Evolutionary conservation across 2,888 invertebrate genomes (phyloP), one percentile per base, ranked within the genome.

Genomic region (Chouioia cunea): DNA sequence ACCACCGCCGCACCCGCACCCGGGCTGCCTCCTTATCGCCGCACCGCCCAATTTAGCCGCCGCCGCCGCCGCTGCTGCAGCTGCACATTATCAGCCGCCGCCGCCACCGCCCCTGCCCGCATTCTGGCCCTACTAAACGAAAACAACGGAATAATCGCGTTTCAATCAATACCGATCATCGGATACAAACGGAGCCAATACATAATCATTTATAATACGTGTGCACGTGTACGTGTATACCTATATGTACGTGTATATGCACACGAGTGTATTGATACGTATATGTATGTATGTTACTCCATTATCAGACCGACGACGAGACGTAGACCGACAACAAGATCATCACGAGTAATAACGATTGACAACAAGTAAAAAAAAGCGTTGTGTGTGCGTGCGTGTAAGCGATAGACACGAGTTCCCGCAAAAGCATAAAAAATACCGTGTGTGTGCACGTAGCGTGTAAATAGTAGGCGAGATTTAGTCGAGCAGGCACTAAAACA

Each of bases 41-140:
- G 81, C 81, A 52, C 85, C 85, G 36, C 36, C 36, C 36, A 36
- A 36, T 10, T 36, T 36, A 82, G 81, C 50, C 77, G 36, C 36
- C 12, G 36, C 36, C 36, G 36, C 36, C 10, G 36, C 36, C 6
- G 36, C 36, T 36, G 36, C 36, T 36, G 36, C 36, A 67, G 73
- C 74, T 27, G 56, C 73, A n/a, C 59, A 58, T 18, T 59, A 71
- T 27, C 83, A 83, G 75, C 82, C 79, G 56, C 82, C 81, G 43
- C 83, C 81, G 27, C 83, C 83, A 48, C 85, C 86, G 48, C 83
- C 84, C 65, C 78, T 85, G 73, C 82, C 85, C 44, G 81, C 85
- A 16, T 85, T 84, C 74, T 85, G 85, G 83, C 85, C 85, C 78
- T 85, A 85, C 72, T 83, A 79, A 81, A 66, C 14, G 15, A 56